Percentiles rank a stretch among this genome's conserved stretches.
Evolutionary conservation across 2,113 vertebrate genomes (phyloP).

Genomic region (Pampusana beccarii): DNA sequence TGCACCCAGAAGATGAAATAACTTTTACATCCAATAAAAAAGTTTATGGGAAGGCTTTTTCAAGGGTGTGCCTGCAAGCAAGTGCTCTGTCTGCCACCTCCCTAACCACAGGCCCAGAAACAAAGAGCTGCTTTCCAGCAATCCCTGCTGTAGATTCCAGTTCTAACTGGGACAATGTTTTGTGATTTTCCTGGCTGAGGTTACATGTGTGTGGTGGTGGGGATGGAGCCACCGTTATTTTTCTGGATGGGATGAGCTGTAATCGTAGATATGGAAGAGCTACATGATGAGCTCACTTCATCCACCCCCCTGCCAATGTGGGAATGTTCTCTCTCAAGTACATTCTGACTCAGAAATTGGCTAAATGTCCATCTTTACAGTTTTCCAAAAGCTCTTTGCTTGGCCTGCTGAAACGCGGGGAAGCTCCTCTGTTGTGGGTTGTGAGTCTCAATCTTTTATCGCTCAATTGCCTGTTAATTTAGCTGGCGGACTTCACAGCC

Average conservation of each 20-base stretch:
- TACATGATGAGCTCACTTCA: not conserved
- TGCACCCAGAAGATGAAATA: constrained; percentile 29
- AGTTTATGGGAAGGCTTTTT: not conserved
- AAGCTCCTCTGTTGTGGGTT: not conserved
- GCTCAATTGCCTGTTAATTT: not conserved
- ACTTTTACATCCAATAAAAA: not conserved
- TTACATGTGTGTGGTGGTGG: not conserved
- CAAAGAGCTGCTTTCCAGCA: not conserved
- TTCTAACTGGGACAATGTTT: not conserved
- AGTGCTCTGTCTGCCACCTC: constrained; percentile 28
- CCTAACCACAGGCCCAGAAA: not conserved
- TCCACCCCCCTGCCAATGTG: not conserved
- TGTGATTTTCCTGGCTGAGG: not conserved
- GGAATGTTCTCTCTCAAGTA: constrained; percentile 5
- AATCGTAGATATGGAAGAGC: not conserved
- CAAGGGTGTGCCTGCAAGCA: constrained; percentile 32
- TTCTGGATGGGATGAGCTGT: not conserved
- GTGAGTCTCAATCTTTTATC: not conserved
- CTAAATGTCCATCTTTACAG: not conserved
- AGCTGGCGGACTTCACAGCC: rapidly evolving
- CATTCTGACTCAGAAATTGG: constrained; percentile 41
- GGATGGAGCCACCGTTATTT: not conserved
- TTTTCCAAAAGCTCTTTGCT: not conserved
- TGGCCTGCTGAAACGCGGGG: not conserved
- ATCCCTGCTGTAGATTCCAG: not conserved